Percentiles rank a stretch among this genome's conserved stretches.
phyloP scores from a whole-genome alignment of 2,113 vertebrate genomes.

The Ascaphus truei region DNA sequence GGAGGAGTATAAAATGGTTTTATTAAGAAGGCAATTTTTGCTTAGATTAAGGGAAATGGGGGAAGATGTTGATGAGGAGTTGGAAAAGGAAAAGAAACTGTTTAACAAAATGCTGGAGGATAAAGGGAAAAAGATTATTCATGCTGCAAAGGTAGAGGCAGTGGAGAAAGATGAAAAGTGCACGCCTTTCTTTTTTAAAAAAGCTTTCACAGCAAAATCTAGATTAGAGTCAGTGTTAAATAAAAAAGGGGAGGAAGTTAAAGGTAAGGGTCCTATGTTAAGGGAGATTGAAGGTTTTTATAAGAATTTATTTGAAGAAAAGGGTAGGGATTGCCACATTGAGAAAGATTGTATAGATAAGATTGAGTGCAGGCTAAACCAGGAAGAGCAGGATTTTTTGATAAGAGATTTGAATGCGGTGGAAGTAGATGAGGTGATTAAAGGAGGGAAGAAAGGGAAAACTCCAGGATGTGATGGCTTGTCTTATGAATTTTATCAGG shows the following conservation, averaged over 20 bases:
- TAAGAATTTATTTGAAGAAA: neutral
- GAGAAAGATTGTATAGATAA: neutral
- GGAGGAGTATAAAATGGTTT: neutral
- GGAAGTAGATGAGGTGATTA: neutral
- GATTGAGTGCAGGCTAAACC: neutral
- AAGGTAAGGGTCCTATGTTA: neutral
- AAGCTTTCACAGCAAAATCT: neutral
- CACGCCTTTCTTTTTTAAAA: neutral
- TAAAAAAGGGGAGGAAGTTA: no score
- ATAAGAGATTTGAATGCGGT: rapidly evolving
- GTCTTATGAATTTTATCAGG: neutral
- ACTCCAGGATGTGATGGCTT: neutral
- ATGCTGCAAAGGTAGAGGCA: rapidly evolving
- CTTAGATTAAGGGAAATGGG: neutral
- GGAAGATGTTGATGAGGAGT: neutral
- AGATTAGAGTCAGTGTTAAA: neutral
- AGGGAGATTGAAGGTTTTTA: neutral
- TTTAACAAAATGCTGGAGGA: neutral
- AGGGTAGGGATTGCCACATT: neutral
- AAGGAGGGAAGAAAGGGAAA: neutral
- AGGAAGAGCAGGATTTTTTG: neutral
- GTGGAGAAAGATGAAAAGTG: neutral
- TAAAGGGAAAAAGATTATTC: neutral
- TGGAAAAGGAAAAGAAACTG: neutral
- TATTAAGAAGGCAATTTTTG: neutral